These are phyloP conservation scores for Diplodus puntazzo DNA, from an alignment of 2,797 vertebrate species.

Conservation along the genomic window DNA sequence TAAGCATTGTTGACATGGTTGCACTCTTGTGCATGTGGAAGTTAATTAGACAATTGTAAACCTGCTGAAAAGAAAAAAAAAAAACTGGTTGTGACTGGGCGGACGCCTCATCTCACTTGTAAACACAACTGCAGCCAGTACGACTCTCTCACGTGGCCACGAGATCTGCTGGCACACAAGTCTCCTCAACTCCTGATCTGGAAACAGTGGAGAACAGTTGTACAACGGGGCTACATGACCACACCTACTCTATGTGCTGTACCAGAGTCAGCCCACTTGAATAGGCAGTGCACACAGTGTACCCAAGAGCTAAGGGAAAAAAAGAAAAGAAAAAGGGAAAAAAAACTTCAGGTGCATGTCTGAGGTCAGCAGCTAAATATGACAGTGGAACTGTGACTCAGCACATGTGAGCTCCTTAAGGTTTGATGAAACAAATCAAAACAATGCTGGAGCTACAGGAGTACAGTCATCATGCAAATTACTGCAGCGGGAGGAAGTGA, in stretches of 20 bases:
- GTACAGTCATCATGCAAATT: conserved; percentile 78
- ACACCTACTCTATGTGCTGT: conserved; percentile 78
- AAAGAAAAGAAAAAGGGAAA: background rate
- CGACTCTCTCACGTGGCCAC: conserved; percentile 61
- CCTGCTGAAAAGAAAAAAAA: background rate
- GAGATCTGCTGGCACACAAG: conserved; percentile 33
- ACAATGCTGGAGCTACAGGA: conserved; percentile 37
- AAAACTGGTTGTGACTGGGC: conserved; percentile 73
- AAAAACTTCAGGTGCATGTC: conserved; percentile 22
- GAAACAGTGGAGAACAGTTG: conserved; percentile 61
- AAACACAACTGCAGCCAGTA: conserved; percentile 77
- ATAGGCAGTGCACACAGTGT: conserved; percentile 25
- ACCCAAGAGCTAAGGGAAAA: background rate
- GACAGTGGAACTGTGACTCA: conserved; percentile 35
- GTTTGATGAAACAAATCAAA: conserved; percentile 42
- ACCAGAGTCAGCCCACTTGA: conserved; percentile 62
- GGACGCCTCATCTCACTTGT: conserved; percentile 80
- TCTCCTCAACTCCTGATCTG: conserved; percentile 67
- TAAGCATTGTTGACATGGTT: conserved; percentile 71
- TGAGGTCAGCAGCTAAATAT: conserved; percentile 31
- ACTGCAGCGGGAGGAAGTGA: conserved; percentile 74
- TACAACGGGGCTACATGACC: conserved; percentile 65
- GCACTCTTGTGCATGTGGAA: conserved; percentile 64
- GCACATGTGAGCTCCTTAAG: conserved; percentile 3
- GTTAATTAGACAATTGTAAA: conserved; percentile 72